phyloP scores from a whole-genome alignment of 2,113 vertebrate species.

The Menura novaehollandiae region DNA sequence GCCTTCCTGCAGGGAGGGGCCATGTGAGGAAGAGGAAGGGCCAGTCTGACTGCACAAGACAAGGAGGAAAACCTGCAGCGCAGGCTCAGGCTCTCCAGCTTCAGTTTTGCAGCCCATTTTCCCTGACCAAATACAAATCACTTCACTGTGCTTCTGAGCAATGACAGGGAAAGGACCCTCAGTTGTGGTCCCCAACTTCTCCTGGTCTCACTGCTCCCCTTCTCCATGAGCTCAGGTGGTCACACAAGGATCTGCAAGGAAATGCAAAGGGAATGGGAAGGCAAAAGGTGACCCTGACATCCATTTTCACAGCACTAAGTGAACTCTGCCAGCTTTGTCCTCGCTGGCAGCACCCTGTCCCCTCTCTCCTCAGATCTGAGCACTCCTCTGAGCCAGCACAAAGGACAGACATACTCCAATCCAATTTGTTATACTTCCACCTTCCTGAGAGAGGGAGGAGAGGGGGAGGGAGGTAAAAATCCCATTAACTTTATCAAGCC shows the following conservation, averaged over 20 bases:
- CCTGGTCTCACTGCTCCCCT: not conserved
- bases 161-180: not conserved
- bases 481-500: constrained; percentile 87
- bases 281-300: constrained; percentile 47
- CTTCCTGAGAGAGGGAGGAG: constrained; percentile 61
- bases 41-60: not conserved
- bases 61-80: not conserved
- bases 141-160: not conserved
- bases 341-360: not conserved
- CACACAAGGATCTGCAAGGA: not conserved
- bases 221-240: not conserved
- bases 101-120: not conserved
- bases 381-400: constrained; percentile 66
- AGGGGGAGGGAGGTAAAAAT: constrained; percentile 73
- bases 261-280: not conserved
- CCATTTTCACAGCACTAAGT: not conserved
- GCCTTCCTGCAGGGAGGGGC: not conserved
- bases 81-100: not conserved
- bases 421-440: constrained; percentile 76
- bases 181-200: not conserved
- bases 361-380: constrained; percentile 24
- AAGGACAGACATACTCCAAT: constrained; percentile 74
- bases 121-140: not conserved
- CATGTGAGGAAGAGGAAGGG: not conserved
- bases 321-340: constrained; percentile 23